These are phyloP conservation scores for Urosaurus nigricauda DNA, from an alignment of 2,797 vertebrate genomes.

Conservation along the genomic window DNA sequence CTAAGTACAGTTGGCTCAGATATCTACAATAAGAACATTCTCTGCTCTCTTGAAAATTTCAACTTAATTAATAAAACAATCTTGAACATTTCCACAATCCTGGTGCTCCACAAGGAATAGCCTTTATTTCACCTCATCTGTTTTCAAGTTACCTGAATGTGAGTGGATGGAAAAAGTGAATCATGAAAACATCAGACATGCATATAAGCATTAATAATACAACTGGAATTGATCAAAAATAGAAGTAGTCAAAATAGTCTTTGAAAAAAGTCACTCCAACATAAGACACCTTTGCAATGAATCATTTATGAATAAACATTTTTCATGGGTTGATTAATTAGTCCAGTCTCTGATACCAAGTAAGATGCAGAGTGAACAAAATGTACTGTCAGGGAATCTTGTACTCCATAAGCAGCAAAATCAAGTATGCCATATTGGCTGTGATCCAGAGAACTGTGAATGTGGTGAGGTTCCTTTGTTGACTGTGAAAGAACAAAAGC, in stretches of 20 bases:
- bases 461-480: background rate
- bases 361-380: slow-evolving; percentile 23
- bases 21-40: slow-evolving; percentile 1
- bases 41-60: slow-evolving; percentile 46
- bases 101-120: slow-evolving; percentile 37
- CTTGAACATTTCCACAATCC: slow-evolving; percentile 45
- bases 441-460: background rate
- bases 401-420: background rate
- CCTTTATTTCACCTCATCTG: slow-evolving; percentile 49
- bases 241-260: slow-evolving; percentile 26
- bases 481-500: slow-evolving; percentile 20
- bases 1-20: slow-evolving; percentile 26
- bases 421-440: slow-evolving; percentile 11
- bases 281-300: slow-evolving; percentile 25
- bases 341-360: slow-evolving; percentile 42
- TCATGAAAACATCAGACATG: slow-evolving; percentile 22
- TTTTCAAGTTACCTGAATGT: slow-evolving; percentile 57
- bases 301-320: slow-evolving; percentile 38
- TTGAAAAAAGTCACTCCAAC: background rate
- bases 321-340: slow-evolving; percentile 13
- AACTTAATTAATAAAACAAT: slow-evolving; percentile 62
- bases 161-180: slow-evolving; percentile 39
- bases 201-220: slow-evolving; percentile 36
- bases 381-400: background rate
- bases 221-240: slow-evolving; percentile 46